Percentiles rank a stretch among this genome's conserved stretches.
Conservation (phyloP, 2,888 invertebrate genomes). For the Mesorhabditis spiculigera region DNA sequence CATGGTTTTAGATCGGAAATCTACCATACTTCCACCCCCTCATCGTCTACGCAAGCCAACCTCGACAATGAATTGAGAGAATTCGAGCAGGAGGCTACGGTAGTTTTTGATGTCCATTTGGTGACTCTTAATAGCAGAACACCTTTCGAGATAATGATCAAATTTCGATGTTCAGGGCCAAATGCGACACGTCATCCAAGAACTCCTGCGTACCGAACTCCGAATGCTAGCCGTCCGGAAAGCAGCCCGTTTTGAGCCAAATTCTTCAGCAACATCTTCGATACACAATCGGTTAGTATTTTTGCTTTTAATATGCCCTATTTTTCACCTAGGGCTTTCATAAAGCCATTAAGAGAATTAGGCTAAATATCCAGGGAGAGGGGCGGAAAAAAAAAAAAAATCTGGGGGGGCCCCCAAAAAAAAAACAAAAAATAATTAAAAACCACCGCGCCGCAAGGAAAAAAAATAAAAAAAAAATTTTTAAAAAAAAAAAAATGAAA, state of each 20-base stretch:
- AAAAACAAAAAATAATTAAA: no score
- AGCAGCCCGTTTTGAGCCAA: constrained; percentile 33
- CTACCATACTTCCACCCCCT: constrained; percentile 39
- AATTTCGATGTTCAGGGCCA: constrained; percentile 18
- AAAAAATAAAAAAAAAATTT: no score
- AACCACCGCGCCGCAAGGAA: no score
- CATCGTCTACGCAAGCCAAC: constrained; percentile 27
- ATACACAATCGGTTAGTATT: constrained; percentile 34
- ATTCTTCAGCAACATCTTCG: constrained; percentile 34
- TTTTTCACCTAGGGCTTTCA: no score
- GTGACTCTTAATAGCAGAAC: neutral
- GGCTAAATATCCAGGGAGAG: no score
- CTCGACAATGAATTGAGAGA: constrained; percentile 11
- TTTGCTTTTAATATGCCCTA: neutral
- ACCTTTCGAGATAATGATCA: neutral
- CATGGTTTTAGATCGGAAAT: constrained; percentile 22
- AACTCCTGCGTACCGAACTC: constrained; percentile 26
- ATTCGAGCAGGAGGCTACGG: constrained; percentile 4
- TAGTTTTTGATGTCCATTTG: neutral
- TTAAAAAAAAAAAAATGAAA: no score
- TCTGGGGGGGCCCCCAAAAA: no score
- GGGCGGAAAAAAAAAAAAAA: no score
- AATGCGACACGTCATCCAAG: constrained; percentile 27
- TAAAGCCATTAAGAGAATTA: no score
- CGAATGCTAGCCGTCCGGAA: constrained; percentile 33